A percentile compares a stretch with the other conserved stretches of the same genome.
phyloP scores from a whole-genome alignment of 1,140 invertebrate genomes.

The Acromyrmex echinatior region DNA sequence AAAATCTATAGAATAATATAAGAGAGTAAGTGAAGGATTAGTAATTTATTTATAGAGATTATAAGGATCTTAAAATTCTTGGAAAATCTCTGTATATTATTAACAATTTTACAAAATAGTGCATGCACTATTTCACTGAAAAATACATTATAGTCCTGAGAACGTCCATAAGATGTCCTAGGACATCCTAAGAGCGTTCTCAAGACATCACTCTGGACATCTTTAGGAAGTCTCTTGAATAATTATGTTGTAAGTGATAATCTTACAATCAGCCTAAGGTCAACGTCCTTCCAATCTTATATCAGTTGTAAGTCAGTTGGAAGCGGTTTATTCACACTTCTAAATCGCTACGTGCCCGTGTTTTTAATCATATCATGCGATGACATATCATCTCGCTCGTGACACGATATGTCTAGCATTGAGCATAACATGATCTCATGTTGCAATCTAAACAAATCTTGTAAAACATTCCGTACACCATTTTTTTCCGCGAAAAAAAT shows the following conservation, averaged over 20 bases:
- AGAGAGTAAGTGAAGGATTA: neutral
- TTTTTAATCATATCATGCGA: conserved; percentile 19
- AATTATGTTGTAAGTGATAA: no score
- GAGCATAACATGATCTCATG: conserved; percentile 7
- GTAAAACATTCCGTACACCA: neutral
- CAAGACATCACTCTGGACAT: no score
- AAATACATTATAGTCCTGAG: neutral
- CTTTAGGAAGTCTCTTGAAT: no score
- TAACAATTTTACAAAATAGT: neutral
- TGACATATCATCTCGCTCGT: conserved; percentile 3
- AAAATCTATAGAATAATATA: neutral
- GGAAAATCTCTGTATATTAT: neutral
- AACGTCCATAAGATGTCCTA: no score
- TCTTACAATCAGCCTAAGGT: neutral
- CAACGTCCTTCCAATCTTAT: neutral
- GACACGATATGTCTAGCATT: conserved; percentile 8
- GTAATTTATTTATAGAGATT: conserved; percentile 6
- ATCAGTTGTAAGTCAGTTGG: neutral
- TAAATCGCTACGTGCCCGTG: neutral
- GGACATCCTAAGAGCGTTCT: no score
- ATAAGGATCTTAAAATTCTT: neutral
- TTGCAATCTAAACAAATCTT: conserved; percentile 16
- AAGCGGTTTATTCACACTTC: conserved; percentile 15
- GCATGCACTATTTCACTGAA: neutral
- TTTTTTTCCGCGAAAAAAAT: neutral